Conservation (phyloP, 1,140 invertebrate species). For the Amphibalanus amphitrite region DNA sequence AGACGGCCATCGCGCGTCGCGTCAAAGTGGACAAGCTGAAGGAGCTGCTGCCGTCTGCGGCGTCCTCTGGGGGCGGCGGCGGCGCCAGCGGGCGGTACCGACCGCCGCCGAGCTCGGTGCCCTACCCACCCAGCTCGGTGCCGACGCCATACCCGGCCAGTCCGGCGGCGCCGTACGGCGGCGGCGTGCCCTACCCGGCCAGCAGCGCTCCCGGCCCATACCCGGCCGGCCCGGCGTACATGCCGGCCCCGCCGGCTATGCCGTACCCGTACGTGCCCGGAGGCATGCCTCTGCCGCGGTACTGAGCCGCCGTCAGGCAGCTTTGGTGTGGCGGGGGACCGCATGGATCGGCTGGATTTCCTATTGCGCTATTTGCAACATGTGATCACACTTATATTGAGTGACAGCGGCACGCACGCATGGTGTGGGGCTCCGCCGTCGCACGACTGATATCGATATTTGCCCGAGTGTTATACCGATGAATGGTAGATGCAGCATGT, state of each 20-base stretch:
- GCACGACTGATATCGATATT: too few relatives aligned
- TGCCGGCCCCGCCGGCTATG: too few relatives aligned
- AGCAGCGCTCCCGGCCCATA: neutral
- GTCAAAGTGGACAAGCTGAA: slow-evolving; percentile 1
- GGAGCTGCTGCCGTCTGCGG: neutral
- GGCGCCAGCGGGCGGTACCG: neutral
- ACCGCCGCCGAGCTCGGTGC: neutral
- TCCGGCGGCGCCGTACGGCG: neutral
- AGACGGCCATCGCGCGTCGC: neutral
- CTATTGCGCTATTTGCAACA: too few relatives aligned
- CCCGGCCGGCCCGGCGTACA: neutral
- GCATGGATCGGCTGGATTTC: too few relatives aligned
- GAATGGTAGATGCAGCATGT: too few relatives aligned
- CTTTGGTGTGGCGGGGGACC: too few relatives aligned
- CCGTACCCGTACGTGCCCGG: neutral
- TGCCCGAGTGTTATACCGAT: too few relatives aligned
- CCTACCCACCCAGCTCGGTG: too few relatives aligned
- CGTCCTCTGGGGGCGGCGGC: too few relatives aligned
- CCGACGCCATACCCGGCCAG: neutral
- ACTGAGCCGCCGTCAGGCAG: neutral
- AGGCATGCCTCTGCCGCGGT: neutral
- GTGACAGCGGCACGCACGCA: too few relatives aligned
- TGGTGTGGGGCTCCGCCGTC: too few relatives aligned
- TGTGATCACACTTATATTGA: too few relatives aligned
- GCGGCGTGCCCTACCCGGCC: neutral